A percentile compares a stretch with the other conserved stretches of the same genome.
Conservation (phyloP, 92 coral and sea anemone genomes). For the Epizoanthus ramosus region DNA sequence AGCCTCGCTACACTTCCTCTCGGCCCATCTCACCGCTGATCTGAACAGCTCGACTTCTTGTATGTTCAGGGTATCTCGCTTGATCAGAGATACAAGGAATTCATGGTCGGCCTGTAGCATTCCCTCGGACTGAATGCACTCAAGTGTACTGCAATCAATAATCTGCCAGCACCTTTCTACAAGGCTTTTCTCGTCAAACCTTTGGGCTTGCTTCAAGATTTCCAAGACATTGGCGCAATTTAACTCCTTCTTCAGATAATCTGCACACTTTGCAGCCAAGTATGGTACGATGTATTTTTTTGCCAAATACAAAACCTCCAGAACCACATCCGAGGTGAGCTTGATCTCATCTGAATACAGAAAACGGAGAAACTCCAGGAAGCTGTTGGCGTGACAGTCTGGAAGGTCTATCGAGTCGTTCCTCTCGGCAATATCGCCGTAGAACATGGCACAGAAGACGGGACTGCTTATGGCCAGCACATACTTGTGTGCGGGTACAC, state of each 20-base stretch:
- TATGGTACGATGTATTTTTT: constrained; percentile 66
- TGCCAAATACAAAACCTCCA: constrained; percentile 51
- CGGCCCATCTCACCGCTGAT: constrained; percentile 61
- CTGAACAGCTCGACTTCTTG: constrained; percentile 56
- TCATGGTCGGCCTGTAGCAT: constrained; percentile 44
- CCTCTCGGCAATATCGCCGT: neutral
- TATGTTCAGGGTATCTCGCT: constrained; percentile 53
- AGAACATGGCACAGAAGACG: neutral
- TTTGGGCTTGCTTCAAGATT: constrained; percentile 56
- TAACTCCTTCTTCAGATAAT: constrained; percentile 36
- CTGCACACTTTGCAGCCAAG: constrained; percentile 45
- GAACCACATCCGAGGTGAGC: constrained; percentile 48
- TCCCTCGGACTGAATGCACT: constrained; percentile 49
- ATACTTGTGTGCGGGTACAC: neutral
- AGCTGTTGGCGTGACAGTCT: constrained; percentile 2
- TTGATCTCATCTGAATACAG: constrained; percentile 54
- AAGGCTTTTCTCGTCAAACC: constrained; percentile 44
- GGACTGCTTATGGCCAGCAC: neutral
- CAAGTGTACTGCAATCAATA: constrained; percentile 45
- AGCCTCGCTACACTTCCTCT: constrained; percentile 49
- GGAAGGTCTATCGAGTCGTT: neutral
- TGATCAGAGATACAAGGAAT: constrained; percentile 47
- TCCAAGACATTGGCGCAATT: constrained; percentile 48
- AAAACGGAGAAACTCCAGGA: constrained; percentile 57
- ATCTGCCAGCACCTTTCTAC: constrained; percentile 59